phyloP scores from a whole-genome alignment of 2,113 vertebrate species.

The Scortum barcoo region DNA sequence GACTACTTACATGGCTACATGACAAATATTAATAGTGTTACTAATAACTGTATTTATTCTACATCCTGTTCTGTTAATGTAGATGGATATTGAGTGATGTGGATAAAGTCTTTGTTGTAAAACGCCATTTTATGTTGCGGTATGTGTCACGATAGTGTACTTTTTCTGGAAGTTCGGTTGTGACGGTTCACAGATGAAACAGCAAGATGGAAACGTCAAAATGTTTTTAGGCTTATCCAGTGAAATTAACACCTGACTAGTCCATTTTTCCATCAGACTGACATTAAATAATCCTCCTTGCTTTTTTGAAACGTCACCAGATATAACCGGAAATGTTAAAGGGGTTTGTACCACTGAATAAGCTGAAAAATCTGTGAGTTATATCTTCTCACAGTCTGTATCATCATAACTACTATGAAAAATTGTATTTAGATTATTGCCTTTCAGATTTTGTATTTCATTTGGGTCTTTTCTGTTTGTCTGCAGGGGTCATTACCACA shows the following conservation, averaged over 20 bases:
- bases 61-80: not conserved
- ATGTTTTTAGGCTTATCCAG: not conserved
- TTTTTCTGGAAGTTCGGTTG: not conserved
- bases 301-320: not conserved
- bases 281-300: not conserved
- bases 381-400: not conserved
- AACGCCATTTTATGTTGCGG: not conserved
- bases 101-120: too few relatives aligned
- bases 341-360: not conserved
- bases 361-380: not conserved
- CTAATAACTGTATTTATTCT: not conserved
- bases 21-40: not conserved
- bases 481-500: conserved; percentile 4
- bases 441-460: not conserved
- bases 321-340: not conserved
- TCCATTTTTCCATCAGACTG: not conserved
- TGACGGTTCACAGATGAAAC: not conserved
- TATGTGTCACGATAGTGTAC: not conserved
- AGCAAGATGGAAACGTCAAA: not conserved
- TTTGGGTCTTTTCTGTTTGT: not conserved
- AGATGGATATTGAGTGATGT: not conserved
- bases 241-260: not conserved
- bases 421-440: not conserved
- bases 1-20: too few relatives aligned
- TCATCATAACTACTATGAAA: not conserved